Base-by-base conservation (phyloP, 2,113 vertebrate species). In the Halichoeres trimaculatus region DNA sequence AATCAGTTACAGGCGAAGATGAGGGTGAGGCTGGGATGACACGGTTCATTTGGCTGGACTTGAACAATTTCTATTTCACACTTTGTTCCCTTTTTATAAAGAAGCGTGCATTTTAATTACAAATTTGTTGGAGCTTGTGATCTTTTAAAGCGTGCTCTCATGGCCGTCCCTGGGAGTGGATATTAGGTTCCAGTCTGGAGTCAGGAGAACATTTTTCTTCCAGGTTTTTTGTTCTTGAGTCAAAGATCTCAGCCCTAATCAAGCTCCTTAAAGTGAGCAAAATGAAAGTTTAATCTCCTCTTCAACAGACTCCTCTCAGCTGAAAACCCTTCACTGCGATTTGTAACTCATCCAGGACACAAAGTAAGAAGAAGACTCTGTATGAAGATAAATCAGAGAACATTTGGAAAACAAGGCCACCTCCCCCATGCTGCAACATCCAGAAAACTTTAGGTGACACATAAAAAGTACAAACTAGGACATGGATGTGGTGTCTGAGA, bases 391-490 rank as follows among this genome's bases (percentile, higher is more conserved):
- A 14, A 62, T 86, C 76, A 73, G 41, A 78, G 68, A 73, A 71
- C 60, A 75, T 54, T 14, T 56, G 4, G 40, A 47, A 88, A 92
- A 91, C 76, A 83, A 85, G 90, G 85, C 68, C 89, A 85, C 26
- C 72, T 48, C 45, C 45, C 34, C 20, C 51, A 68, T 78, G 43
- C 41, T 59, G 61, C 23, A 64, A 57, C 59, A 80, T 76, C 62
- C 59, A 40, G 70, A 86, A 80, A 89, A 89, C 69, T 89, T 87
- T 61, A 87, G 80, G 81, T 90, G 88, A 88, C 90, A 90, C 70
- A 87, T 20, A 81, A 86, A 86, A 87, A 84, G 67, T 84, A 16
- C 57, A 89, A 92, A 89, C 58, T 91, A 71, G 90, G 91, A 82
- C 88, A 47, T 26, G 76, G 78, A 74, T 67, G 45, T 65, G 50